Evolutionary conservation across 2,113 vertebrate species (phyloP), one percentile per base, ranked within the genome.

Genomic region (Pedionomus torquatus): DNA sequence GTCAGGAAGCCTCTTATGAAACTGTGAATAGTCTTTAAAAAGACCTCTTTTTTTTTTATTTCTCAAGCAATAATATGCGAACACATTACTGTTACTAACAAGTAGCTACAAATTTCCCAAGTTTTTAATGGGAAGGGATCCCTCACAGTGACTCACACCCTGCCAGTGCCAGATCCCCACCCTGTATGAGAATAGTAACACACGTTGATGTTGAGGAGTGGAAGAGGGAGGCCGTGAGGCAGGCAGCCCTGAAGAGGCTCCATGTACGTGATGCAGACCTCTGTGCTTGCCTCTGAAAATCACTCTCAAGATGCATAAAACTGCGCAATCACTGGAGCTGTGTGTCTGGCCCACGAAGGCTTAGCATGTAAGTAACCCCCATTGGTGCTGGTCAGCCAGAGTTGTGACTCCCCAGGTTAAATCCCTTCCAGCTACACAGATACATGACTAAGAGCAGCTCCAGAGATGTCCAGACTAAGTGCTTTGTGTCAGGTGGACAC

Each of bases 251-350:
- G 23, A 31, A 26, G 6, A 33, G 4, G 37, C 63, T 28, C 25
- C 0, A 0, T 31, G 33, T 33, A 6, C 7, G 0, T 5, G 11
- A 33, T 76, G 43, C 65, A 37, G 31, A 55, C 46, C 51, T 15
- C 4, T 19, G 11, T 2, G 0, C 37, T 66, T 78, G 43, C 43
- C 35, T 41, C 61, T 78, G 37, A 44, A 65, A 37, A 35, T 52
- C 33, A 17, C 9, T 24, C 33, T 60, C 43, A 41, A 37, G 26
- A 20, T 39, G n/a, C 16, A 3, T 6, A 63, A 71, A 37, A 23
- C 57, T 20, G 7, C 11, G 28, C 39, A 54, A 3, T 7, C 26
- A 8, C 43, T 28, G 16, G 16, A 61, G 18, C 26, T 81, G 41
- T 3, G 30, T 35, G 25, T 39, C 19, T 58, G 54, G 19, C 39